Conservation (phyloP, 2,113 vertebrate genomes). For the Prionailurus bengalensis region DNA sequence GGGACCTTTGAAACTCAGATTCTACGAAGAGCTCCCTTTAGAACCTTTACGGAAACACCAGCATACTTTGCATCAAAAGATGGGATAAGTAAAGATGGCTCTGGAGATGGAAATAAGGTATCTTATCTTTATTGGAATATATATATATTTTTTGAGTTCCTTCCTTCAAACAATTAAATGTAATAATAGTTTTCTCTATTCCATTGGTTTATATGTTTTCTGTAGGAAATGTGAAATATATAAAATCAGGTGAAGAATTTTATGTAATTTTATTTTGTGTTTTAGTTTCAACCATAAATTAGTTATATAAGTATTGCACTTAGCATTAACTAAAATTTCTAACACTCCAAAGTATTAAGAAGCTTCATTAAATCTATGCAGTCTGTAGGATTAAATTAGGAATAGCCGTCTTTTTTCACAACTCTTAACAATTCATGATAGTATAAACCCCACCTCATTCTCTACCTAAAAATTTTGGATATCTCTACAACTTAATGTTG, state of each 20-base stretch:
- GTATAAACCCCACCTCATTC: not conserved
- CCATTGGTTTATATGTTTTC: slow-evolving; percentile 28
- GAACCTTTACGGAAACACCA: slow-evolving; percentile 93
- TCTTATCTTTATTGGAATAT: slow-evolving; percentile 53
- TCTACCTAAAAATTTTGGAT: slow-evolving; percentile 41
- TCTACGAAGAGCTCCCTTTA: slow-evolving; percentile 87
- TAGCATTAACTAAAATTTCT: slow-evolving; percentile 24
- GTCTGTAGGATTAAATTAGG: slow-evolving; percentile 20
- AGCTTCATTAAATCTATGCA: not conserved
- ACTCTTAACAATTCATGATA: not conserved
- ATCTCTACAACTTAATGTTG: not conserved
- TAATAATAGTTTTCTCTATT: not conserved
- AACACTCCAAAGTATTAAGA: not conserved
- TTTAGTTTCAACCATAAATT: slow-evolving; percentile 42
- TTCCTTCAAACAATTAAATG: slow-evolving; percentile 47
- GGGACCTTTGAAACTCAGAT: slow-evolving; percentile 90
- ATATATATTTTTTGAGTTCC: not conserved
- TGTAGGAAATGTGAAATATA: slow-evolving; percentile 52
- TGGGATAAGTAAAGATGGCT: slow-evolving; percentile 92
- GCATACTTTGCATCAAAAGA: slow-evolving; percentile 96
- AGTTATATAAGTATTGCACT: slow-evolving; percentile 20
- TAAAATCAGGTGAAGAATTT: slow-evolving; percentile 43
- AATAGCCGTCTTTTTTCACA: slow-evolving; percentile 36
- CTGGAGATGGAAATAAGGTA: slow-evolving; percentile 95
- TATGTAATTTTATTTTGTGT: slow-evolving; percentile 47